A percentile compares a stretch with the other conserved stretches of the same genome.
phyloP scores from a whole-genome alignment of 2,888 invertebrate species.

The Drosophila mulleri region DNA sequence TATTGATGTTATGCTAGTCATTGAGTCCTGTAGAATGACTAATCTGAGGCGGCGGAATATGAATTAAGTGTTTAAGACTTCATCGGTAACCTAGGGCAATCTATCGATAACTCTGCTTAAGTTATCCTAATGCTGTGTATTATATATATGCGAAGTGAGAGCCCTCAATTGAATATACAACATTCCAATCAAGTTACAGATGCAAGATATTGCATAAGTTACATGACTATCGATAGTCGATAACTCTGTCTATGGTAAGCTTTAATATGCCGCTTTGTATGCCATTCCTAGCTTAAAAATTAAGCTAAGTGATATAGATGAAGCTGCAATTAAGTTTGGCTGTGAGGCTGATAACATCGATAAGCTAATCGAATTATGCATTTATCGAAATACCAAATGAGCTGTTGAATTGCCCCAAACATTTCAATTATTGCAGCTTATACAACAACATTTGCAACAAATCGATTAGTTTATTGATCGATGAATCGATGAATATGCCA shows the following conservation, averaged over 20 bases:
- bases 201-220: background rate
- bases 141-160: background rate
- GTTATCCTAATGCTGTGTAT: background rate
- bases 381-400: background rate
- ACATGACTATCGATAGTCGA: background rate
- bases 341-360: background rate
- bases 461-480: background rate
- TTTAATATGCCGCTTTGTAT: too few relatives aligned
- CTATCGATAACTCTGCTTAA: background rate
- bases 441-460: too few relatives aligned
- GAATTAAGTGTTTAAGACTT: background rate
- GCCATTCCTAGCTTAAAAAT: too few relatives aligned
- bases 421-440: background rate
- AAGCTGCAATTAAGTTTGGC: background rate
- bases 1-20: too few relatives aligned
- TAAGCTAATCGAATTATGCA: background rate
- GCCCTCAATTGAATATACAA: rapidly evolving
- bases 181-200: too few relatives aligned
- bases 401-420: rapidly evolving
- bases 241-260: background rate
- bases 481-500: background rate
- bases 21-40: too few relatives aligned
- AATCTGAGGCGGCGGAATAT: background rate
- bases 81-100: background rate
- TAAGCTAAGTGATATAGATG: background rate